These are phyloP conservation scores for Micrasema longulum DNA, from an alignment of 1,140 invertebrate genomes.

Conservation along the genomic window DNA sequence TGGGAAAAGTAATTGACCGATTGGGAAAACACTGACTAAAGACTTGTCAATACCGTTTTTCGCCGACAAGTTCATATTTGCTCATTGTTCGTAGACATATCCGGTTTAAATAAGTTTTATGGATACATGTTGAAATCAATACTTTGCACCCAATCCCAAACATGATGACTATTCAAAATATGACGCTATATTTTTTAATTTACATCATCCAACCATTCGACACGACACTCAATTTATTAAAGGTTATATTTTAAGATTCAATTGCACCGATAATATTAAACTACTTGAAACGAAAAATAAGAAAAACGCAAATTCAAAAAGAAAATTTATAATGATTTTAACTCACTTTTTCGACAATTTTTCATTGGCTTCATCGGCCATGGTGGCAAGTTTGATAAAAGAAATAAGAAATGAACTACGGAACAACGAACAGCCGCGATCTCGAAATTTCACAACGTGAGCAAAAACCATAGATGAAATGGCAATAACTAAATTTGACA, in stretches of 20 bases:
- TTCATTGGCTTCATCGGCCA: constrained; percentile 43
- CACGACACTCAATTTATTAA: too few relatives aligned
- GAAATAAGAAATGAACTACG: too few relatives aligned
- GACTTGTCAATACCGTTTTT: constrained; percentile 8
- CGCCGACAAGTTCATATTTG: background rate
- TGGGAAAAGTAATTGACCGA: too few relatives aligned
- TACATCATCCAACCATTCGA: constrained; percentile 18
- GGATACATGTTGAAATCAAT: constrained; percentile 2
- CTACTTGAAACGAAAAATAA: background rate
- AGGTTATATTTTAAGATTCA: too few relatives aligned
- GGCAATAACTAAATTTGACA: too few relatives aligned
- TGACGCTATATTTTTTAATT: background rate
- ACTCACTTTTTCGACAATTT: constrained; percentile 52
- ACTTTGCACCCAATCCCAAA: background rate
- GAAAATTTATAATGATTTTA: constrained; percentile 15
- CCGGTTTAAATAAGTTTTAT: background rate
- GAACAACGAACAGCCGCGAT: too few relatives aligned
- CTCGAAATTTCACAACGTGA: too few relatives aligned
- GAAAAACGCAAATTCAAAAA: background rate
- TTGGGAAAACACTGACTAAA: constrained; percentile 11
- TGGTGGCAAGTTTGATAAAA: constrained; percentile 37
- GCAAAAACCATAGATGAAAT: too few relatives aligned
- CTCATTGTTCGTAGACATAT: constrained; percentile 1
- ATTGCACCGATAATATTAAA: too few relatives aligned
- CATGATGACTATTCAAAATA: constrained; percentile 16